A percentile compares a stretch with the other conserved stretches of the same genome.
phyloP scores from a whole-genome alignment of 2,113 vertebrate genomes.

The Verasper variegatus region DNA sequence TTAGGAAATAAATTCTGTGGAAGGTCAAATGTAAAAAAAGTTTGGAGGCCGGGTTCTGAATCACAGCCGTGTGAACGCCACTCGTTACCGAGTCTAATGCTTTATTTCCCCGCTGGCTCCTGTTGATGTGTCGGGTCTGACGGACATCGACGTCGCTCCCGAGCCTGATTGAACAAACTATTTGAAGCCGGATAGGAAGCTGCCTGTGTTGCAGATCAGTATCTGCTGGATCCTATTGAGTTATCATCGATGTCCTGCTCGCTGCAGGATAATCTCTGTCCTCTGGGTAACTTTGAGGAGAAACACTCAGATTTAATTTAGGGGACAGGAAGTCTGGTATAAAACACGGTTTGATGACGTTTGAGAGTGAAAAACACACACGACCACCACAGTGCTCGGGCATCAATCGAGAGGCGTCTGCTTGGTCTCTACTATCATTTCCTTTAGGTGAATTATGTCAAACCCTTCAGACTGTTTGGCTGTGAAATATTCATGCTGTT shows the following conservation, averaged over 20 bases:
- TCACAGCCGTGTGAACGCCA: no score
- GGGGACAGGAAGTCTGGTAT: neutral
- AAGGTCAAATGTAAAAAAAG: no score
- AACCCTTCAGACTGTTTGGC: conserved; percentile 5
- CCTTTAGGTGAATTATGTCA: conserved; percentile 45
- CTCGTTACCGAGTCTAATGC: no score
- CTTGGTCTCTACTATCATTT: no score
- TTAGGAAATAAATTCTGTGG: no score
- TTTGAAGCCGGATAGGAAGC: conserved; percentile 41
- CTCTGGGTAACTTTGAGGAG: conserved; percentile 50
- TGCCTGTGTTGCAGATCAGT: conserved; percentile 28
- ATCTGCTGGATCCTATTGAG: conserved; percentile 35
- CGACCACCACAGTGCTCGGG: no score
- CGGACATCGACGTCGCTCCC: no score
- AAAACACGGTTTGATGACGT: fast-evolving
- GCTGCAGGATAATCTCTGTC: conserved; percentile 44
- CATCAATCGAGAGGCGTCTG: no score
- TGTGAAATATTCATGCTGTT: conserved; percentile 68
- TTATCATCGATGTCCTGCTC: conserved; percentile 38
- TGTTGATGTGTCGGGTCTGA: no score
- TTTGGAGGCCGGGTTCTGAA: no score
- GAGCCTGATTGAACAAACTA: no score
- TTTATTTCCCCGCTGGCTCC: no score
- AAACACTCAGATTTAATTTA: neutral
- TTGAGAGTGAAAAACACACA: neutral